phyloP scores from a whole-genome alignment of 2,113 vertebrate species.

The Hucho hucho region DNA sequence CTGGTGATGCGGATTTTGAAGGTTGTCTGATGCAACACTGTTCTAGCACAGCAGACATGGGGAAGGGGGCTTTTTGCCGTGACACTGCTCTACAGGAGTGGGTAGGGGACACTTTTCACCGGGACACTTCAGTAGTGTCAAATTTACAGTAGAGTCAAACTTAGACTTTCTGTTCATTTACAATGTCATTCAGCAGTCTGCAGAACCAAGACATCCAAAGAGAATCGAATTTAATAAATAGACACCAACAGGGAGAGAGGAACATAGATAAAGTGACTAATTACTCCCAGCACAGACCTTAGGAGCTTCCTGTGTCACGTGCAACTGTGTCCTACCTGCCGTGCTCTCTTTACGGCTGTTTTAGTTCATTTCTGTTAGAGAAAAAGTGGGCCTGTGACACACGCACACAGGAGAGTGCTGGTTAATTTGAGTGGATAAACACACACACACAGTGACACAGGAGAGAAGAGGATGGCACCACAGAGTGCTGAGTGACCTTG shows the following conservation, averaged over 20 bases:
- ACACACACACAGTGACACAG: conserved; percentile 54
- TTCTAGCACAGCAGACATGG: conserved; percentile 1
- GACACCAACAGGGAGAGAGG: too few species aligned
- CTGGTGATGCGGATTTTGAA: conserved; percentile 42
- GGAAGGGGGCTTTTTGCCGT: neutral
- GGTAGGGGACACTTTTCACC: neutral
- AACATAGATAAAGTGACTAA: conserved; percentile 27
- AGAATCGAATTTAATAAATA: neutral
- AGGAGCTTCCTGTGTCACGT: conserved; percentile 17
- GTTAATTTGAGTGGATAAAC: conserved; percentile 64
- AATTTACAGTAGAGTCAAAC: neutral
- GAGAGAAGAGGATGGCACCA: conserved; percentile 48
- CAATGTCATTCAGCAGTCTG: conserved; percentile 2
- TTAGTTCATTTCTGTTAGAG: neutral
- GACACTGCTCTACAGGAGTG: neutral
- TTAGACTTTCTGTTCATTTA: neutral
- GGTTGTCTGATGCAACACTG: conserved; percentile 62
- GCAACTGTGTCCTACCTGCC: conserved; percentile 21
- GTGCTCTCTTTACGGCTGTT: conserved; percentile 7
- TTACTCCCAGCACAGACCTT: conserved; percentile 28
- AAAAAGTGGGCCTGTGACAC: conserved; percentile 13
- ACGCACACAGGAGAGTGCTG: neutral
- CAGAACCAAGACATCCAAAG: neutral
- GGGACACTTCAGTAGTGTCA: too few species aligned
- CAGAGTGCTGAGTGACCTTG: conserved; percentile 55